Evolutionary conservation across 2,113 vertebrate genomes (phyloP), one percentile per base, ranked within the genome.

Genomic region (Galemys pyrenaicus): DNA sequence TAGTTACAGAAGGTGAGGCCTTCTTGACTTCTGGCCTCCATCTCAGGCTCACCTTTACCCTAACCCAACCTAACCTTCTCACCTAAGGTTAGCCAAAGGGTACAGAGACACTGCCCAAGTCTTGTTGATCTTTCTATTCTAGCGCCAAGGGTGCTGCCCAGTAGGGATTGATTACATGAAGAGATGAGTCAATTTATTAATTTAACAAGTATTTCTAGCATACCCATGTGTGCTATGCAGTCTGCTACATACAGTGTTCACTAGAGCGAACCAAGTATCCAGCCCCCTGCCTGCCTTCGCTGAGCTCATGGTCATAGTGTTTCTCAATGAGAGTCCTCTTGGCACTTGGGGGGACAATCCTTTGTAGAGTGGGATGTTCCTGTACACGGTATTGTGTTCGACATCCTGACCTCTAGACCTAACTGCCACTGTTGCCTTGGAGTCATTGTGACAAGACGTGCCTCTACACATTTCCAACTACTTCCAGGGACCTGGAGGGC

Each of bases 361-460:
- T 92, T 89, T 91, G 58, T 32, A 87, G 30, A 58, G 12, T 80
- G 30, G 46, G n/a, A 60, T 3, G 30, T 20, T 60, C 13, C 24
- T 46, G 65, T 51, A 12, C n/a, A 10, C 35, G 67, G 65, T 32
- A 87, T 30, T 35, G 56, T 77, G 19, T 60, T 94, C 79, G 67
- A 60, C 92, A 80, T 68, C 70, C 35, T 46, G 11, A 71, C 37
- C 87, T 30, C 70, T 75, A 67, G n/a, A n/a, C 70, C 60, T 44
- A 87, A 90, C 58, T 19, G 24, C n/a, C n/a, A 79, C 64, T 44
- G 44, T 30, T 81, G 64, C 20, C 44, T 35, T 67, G 49, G 62
- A 93, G 60, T 91, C 71, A 70, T 41, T 32, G 11, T 60, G 65
- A 83, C 54, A 71, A 75, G 9, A 89, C 84, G 89, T 62, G n/a